Conservation (phyloP, 1,140 invertebrate species). For the Scaptomyza pallida region DNA sequence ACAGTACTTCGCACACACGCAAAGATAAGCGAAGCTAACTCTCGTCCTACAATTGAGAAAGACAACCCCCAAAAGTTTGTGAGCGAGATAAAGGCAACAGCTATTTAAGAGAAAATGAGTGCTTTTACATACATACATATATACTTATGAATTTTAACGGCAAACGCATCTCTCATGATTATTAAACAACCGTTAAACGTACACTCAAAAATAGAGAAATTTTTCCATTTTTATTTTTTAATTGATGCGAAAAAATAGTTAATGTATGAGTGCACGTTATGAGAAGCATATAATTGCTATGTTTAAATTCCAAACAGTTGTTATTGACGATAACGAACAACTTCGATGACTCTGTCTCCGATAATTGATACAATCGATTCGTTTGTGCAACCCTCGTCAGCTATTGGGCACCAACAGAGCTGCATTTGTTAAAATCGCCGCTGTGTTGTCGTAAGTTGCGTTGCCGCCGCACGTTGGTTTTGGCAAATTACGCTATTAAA, state of each 20-base stretch:
- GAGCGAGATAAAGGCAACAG: neutral
- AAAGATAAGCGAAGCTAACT: conserved; percentile 20
- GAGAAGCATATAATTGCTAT: too few species aligned
- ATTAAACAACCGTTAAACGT: neutral
- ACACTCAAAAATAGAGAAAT: neutral
- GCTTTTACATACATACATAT: neutral
- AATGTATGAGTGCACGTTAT: too few species aligned
- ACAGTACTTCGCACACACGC: conserved; percentile 3
- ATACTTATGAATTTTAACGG: neutral
- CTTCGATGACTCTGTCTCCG: too few species aligned
- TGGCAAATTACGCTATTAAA: neutral
- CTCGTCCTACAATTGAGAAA: conserved; percentile 4
- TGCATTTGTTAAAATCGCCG: neutral
- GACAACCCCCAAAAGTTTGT: conserved; percentile 10
- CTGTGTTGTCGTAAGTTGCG: conserved; percentile 10
- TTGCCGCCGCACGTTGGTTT: conserved; percentile 4
- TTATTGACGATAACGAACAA: too few species aligned
- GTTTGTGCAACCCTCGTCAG: neutral
- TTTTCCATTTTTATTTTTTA: too few species aligned
- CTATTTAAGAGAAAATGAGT: conserved; percentile 11
- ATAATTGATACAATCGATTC: neutral
- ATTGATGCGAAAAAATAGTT: too few species aligned
- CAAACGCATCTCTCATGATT: neutral
- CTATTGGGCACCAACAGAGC: too few species aligned
- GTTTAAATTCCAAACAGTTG: too few species aligned